Base-by-base conservation (phyloP, 2,797 vertebrate genomes). In the Cynopterus sphinx region DNA sequence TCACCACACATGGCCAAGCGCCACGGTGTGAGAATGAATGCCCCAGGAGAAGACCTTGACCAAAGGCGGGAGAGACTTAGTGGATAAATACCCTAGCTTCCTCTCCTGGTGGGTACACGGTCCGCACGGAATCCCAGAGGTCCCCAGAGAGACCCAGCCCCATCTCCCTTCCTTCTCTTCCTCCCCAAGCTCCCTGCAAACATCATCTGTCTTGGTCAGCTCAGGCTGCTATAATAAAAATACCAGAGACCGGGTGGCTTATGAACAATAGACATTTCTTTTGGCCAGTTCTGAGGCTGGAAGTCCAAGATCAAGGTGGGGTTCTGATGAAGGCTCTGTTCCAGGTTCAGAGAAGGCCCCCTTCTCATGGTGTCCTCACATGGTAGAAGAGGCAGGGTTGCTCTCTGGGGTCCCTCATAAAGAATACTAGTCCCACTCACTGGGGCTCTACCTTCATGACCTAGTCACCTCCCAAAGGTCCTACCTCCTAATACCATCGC, bases 21-120 rank as follows among this genome's bases (percentile, higher is more conserved):
- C 33, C 87, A 83, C 57, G 31, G 68, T 1, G 6, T 17, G 0
- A 21, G n/a, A 3, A 36, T 7, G 3, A 28, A 39, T 0, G 1
- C 31, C 57, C 13, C 31, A 19, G 1, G 28, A 12, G 15, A 21
- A 79, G 51, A 31, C 31, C 55, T 39, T 15, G 21, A 65, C 39
- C 1, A 1, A 36, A 28, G 43, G 24, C 3, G 9, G 41, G 33
- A 55, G 59, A 67, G 28, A 26, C 21, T 3, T 3, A 59, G 65
- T 12, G 28, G 41, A 12, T 51, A 70, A 28, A 33, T 6, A 22
- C 2, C 31, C n/a, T 4, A 5, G 49, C 41, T 59, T 17, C 67
- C 21, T 41, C 43, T 67, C 61, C 9, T 0, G 3, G 24, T 33
- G 22, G 13, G 11, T 75, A 49, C 49, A 2, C 1, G n/a, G 51